Conservation (phyloP, 2,113 vertebrate species). For the Ictalurus furcatus region DNA sequence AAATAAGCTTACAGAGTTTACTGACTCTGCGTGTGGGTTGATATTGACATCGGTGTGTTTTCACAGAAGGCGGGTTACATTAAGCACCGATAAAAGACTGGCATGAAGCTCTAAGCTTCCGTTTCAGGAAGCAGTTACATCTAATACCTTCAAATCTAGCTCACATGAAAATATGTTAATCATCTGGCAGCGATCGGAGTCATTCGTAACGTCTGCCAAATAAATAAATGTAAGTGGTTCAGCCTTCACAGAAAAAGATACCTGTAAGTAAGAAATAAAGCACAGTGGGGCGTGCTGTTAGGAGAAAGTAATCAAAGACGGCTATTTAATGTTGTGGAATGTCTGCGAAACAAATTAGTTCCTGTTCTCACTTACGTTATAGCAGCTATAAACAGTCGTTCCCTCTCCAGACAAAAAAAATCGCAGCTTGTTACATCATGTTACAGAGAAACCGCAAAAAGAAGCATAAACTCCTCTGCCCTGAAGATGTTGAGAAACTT, state of each 20-base stretch:
- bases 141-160: background rate
- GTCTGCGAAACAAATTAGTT: background rate
- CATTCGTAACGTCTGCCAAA: background rate
- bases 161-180: background rate
- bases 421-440: background rate
- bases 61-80: constrained; percentile 45
- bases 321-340: background rate
- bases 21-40: constrained; percentile 40
- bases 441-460: background rate
- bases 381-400: background rate
- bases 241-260: background rate
- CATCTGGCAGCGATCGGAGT: background rate
- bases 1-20: constrained; percentile 55
- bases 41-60: constrained; percentile 58
- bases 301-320: background rate
- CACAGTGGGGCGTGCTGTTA: background rate
- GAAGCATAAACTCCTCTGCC: background rate
- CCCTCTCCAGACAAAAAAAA: background rate
- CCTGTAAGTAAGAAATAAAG: background rate
- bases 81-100: background rate
- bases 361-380: background rate
- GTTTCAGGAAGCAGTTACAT: background rate
- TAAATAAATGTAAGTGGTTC: background rate
- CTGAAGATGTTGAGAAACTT: background rate
- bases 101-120: background rate